A percentile compares a stretch with the other conserved stretches of the same genome.
phyloP scores from a whole-genome alignment of 2,113 vertebrate genomes.

The Paramormyrops kingsleyae region DNA sequence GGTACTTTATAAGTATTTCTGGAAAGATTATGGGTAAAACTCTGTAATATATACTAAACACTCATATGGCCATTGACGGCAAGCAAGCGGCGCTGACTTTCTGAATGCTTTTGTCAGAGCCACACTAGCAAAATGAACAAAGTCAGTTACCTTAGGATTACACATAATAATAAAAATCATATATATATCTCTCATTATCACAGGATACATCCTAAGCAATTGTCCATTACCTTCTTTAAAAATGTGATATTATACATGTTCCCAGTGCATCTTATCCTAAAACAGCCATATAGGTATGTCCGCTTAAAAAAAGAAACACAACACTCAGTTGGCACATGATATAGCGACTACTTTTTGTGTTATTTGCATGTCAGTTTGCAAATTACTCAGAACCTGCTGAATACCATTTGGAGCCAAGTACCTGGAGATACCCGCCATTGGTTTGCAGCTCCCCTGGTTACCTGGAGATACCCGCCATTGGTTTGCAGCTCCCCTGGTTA shows the following conservation, averaged over 20 bases:
- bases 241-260: not conserved
- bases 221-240: not conserved
- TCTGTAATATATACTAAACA: not conserved
- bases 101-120: not conserved
- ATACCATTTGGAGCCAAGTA: not conserved
- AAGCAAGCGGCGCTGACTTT: not conserved
- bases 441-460: not conserved
- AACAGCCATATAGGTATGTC: not conserved
- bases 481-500: not conserved
- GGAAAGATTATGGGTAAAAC: not conserved
- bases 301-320: not conserved
- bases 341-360: not conserved
- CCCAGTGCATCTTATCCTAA: not conserved
- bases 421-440: not conserved
- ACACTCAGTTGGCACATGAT: not conserved
- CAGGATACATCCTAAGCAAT: not conserved
- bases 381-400: not conserved
- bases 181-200: not conserved
- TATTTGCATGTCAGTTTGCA: not conserved
- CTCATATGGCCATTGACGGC: not conserved
- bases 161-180: not conserved
- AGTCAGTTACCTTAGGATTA: not conserved
- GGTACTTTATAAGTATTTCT: not conserved
- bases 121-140: not conserved
- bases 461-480: not conserved